Base-by-base conservation (phyloP, 2,888 invertebrate species). In the Fragum whitleyi region DNA sequence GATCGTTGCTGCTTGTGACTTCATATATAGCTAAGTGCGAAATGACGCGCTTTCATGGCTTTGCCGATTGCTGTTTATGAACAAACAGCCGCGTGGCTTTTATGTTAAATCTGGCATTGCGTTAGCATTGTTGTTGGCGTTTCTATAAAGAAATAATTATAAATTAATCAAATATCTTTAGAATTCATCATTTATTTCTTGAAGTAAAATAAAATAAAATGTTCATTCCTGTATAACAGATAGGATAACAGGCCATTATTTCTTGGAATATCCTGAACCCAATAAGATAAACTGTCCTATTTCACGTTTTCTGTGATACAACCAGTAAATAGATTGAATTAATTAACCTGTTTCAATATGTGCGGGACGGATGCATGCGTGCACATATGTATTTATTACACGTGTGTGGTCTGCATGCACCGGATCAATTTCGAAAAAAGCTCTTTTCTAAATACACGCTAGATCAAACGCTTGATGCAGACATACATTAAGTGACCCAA, bases 321-420 rank as follows among this genome's bases (percentile, higher is more conserved):
- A 36, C 14, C 62, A 62, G 28, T 36, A 36, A 62, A 62, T 28
- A 62, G 32, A 62, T 62, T 36, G 62, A 62, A 62, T 62, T n/a
- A 62, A 62, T 62, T 62, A 32, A 62, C 36, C 62, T 61, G 28
- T 21, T 62, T 32, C 36, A 32, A n/a, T 36, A 62, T 62, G 62
- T 62, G 36, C 62, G 36, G 36, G 62, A 36, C 62, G 62, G 62
- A 62, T 62, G 62, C 62, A 62, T 62, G 62, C 62, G 19, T 62
- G 62, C 62, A 62, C 62, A 57, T 62, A 62, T 36, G 62, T 62
- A 62, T 62, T 62, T 62, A 32, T 62, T 62, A 32, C 62, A 29
- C 36, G 14, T 62, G 62, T 62, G 62, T 62, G 62, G 62, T 62
- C 62, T 36, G 14, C 21, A 26, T 62, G 62, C 62, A 36, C 62